Conservation (phyloP, 1,140 invertebrate genomes). For the Drosophila simulans region DNA sequence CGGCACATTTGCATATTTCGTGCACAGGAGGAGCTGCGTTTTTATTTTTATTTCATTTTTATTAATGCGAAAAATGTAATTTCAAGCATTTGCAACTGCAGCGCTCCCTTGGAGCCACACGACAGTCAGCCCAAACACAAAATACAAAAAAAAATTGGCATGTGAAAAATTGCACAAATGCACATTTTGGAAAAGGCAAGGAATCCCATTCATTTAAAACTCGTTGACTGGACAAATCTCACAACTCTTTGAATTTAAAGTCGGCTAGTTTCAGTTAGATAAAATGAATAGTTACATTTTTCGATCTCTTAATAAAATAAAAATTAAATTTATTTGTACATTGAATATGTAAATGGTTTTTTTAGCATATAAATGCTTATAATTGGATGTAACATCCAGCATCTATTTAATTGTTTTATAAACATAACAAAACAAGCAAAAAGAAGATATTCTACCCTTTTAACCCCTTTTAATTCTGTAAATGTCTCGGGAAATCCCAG, state of each 20-base stretch:
- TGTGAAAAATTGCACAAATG: conserved; percentile 62
- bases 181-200: conserved; percentile 10
- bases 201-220: conserved; percentile 27
- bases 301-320: no score
- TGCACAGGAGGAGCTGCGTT: conserved; percentile 51
- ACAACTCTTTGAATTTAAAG: conserved; percentile 1
- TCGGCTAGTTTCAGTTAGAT: neutral
- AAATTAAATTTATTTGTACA: no score
- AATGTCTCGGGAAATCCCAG: neutral
- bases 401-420: neutral
- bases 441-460: neutral
- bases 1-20: conserved; percentile 77
- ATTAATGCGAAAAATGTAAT: conserved; percentile 79
- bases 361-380: no score
- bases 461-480: no score
- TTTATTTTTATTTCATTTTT: conserved; percentile 65
- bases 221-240: conserved; percentile 20
- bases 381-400: no score
- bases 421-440: neutral
- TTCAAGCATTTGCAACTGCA: conserved; percentile 65
- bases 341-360: no score
- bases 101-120: conserved; percentile 10
- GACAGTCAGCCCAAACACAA: conserved; percentile 20
- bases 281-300: neutral
- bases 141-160: conserved; percentile 44